Evolutionary conservation across 2,888 invertebrate genomes (phyloP), one percentile per base, ranked within the genome.

Genomic region (Pterobdella sp.): DNA sequence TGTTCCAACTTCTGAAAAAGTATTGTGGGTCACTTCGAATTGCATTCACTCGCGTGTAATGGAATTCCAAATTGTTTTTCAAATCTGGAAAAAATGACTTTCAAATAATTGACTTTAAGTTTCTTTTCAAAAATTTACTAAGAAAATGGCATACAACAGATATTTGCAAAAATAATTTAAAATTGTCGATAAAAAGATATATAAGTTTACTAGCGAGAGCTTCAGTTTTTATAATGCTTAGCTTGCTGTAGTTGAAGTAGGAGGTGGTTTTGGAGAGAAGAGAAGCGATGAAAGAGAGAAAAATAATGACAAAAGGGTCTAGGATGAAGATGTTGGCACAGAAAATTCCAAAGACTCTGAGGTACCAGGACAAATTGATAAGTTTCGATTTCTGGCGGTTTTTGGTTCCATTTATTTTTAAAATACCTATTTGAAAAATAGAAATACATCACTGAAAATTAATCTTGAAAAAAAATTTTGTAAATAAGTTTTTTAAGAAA

Each of bases 271-370:
- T 56, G 63, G 63, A 36, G 14, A 71, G 35, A 1, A 71, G 63
- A 1, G 71, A 71, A 18, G n/a, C n/a, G 31, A 56, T n/a, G 26
- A 71, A 71, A 14, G 71, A 32, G 7, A n/a, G 29, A 37, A 71
- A 34, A 14, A 71, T 52, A 31, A 71, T 71, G 63, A 34, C 22
- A 26, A 35, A 32, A 2, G 71, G 71, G 26, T 71, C 71, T 2
- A 71, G 52, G 35, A 71, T 2, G 63, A 71, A 71, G 42, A 71
- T 60, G 63, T 71, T 71, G 60, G n/a, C 22, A 42, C 42, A 60
- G 35, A 71, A 56, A 26, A 36, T 71, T 1, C 32, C 52, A 32
- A 71, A 71, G 32, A 60, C 71, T 1, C 35, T 56, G 2, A 63
- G 26, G 36, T 31, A 71, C 71, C 71, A 71, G 1, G 18, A 22